Conservation (phyloP, 2,797 vertebrate genomes). For the Chelon labrosus region DNA sequence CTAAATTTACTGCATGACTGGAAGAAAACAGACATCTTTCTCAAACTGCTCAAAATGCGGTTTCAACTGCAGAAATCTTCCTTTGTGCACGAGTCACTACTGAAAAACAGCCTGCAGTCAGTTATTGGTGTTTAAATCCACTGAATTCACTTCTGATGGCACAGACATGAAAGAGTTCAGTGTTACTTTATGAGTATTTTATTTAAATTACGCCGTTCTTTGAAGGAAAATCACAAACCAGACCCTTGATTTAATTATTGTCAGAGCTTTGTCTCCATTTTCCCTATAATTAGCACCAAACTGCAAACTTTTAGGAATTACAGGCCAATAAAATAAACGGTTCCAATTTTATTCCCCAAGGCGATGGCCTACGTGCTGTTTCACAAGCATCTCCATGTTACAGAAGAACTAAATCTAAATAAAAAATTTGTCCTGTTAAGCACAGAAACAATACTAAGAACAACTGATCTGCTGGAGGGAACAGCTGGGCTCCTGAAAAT, state of each 20-base stretch:
- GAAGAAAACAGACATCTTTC: neutral
- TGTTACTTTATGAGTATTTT: too few relatives aligned
- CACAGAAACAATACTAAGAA: neutral
- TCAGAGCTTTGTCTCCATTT: neutral
- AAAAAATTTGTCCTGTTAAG: neutral
- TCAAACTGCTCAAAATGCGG: neutral
- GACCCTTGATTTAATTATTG: neutral
- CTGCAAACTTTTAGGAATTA: neutral
- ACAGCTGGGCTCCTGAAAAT: constrained; percentile 5
- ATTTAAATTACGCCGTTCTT: neutral
- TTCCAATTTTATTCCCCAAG: neutral
- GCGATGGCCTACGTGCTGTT: neutral
- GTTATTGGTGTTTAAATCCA: neutral
- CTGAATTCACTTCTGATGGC: neutral
- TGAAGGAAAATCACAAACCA: neutral
- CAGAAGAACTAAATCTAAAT: too few relatives aligned
- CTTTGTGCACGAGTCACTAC: neutral
- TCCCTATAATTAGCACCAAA: neutral
- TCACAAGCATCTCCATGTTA: neutral
- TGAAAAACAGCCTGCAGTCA: neutral
- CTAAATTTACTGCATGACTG: constrained; percentile 2
- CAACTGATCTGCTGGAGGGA: neutral
- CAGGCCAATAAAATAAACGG: neutral
- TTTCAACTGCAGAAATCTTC: constrained; percentile 6
- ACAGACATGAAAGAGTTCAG: too few relatives aligned